Evolutionary conservation across 1,140 invertebrate species (phyloP), one percentile per base, ranked within the genome.

Genomic region (Eriocheir sinensis): DNA sequence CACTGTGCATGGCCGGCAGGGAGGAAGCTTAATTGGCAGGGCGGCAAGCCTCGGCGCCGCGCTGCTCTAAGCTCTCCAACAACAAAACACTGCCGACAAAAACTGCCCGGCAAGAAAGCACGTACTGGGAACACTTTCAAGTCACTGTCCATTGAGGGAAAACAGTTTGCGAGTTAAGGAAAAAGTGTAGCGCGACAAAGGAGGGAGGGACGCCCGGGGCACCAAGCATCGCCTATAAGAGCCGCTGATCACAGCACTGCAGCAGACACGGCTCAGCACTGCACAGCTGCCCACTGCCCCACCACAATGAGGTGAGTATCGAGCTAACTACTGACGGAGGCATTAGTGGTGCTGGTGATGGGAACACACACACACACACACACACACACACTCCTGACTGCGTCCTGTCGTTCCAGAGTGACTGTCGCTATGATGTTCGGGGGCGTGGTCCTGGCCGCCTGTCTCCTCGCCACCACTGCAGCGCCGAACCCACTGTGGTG

Each of bases 361-460:
- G n/a, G n/a, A n/a, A 89, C 41, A 89, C 27, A 41, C 21, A 88
- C 85, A 88, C 85, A 88, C 85, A 88, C n/a, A 44, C 34, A 88
- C 85, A 88, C 85, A 88, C 85, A 88, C 85, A 88, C 85, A 91
- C 60, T 60, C 48, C 15, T 4, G 9, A n/a, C 83, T 86, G 40
- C 30, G 9, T n/a, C 21, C 60, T 72, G 12, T 72, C 12, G 60
- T 72, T 72, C 21, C 60, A 72, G 60, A 72, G 60, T 72, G 60
- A n/a, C 60, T n/a, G 60, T 72, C n/a, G 27, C 60, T n/a, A 2
- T 72, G 60, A 72, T 72, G 60, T n/a, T 72, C 0, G 8, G 27
- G 60, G 60, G 60, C 27, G 60, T 21, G 9, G 60, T 72, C 21
- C 21, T 72, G 60, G 0, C n/a, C 1, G 60, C 60, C 60, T 6